These are phyloP conservation scores for Molothrus aeneus DNA, from an alignment of 2,797 vertebrate genomes.

Conservation along the genomic window DNA sequence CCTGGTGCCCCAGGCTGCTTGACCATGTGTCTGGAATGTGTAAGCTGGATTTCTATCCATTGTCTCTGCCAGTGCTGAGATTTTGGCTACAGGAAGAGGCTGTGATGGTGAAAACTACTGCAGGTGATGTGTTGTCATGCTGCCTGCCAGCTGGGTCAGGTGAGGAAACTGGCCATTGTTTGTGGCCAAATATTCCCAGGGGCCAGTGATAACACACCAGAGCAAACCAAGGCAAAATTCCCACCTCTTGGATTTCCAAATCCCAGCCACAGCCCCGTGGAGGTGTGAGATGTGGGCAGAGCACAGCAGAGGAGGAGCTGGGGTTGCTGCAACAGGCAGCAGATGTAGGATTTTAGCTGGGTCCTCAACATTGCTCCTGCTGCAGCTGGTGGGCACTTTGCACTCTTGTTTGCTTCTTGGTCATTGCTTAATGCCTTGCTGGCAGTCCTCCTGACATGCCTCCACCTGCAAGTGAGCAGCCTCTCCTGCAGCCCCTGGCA, in stretches of 20 bases:
- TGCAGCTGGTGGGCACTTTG: background rate
- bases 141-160: background rate
- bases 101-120: background rate
- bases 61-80: background rate
- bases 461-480: background rate
- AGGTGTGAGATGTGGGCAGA: background rate
- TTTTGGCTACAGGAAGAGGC: background rate
- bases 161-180: background rate
- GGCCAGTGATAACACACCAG: background rate
- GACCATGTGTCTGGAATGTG: background rate
- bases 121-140: fast-evolving
- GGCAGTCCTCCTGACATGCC: background rate
- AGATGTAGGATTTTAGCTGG: background rate
- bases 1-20: fast-evolving
- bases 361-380: background rate
- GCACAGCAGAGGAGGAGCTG: background rate
- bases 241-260: background rate
- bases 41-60: background rate
- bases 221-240: background rate
- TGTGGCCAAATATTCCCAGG: background rate
- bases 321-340: background rate
- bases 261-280: background rate
- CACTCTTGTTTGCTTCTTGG: background rate
- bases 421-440: background rate
- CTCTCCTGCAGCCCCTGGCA: background rate